Evolutionary conservation across 2,797 vertebrate species (phyloP), one percentile per base, ranked within the genome.

Genomic region (Cyclura pinguis): DNA sequence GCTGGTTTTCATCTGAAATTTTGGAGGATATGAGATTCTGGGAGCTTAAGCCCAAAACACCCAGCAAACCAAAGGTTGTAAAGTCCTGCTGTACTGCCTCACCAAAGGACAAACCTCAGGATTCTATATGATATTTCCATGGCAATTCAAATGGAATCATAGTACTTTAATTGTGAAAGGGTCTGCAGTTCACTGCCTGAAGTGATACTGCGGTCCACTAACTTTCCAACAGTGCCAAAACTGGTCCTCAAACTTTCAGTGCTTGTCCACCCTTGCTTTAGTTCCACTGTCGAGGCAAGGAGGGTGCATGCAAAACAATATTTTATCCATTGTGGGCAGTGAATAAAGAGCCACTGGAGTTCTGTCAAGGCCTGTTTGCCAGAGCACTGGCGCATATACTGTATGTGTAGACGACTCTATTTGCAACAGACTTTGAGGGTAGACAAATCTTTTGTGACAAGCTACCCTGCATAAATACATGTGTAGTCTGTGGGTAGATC

Each of bases 401-500:
- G 86, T n/a, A 59, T 47, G 57, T 87, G 74, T 7, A 87, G 73
- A 76, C 5, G n/a, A 35, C 85, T 87, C 14, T 86, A 7, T 73
- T 64, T 87, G 74, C 38, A 47, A 64, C 78, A 57, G 14, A 74
- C 55, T 87, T 87, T 80, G 38, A 13, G 35, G n/a, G 57, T 12
- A 78, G 74, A 50, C 47, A 20, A 64, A 87, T 78, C 57, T 78
- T 50, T 78, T 64, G 57, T 87, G 86, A 87, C 86, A 87, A 64
- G 74, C 57, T 47, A 42, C 38, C 57, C 16, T 64, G 55, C n/a
- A 6, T 50, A 78, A 87, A 87, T 74, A 50, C 47, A 64, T 78
- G 38, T 42, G 74, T 64, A 87, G 74, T 62, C 42, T 35, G 72
- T 35, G 16, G 81, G 55, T 32, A 89, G 62, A 89, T 84, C 67